Evolutionary conservation across 2,113 vertebrate genomes (phyloP).

Genomic region (Neodon shergylaensis): DNA sequence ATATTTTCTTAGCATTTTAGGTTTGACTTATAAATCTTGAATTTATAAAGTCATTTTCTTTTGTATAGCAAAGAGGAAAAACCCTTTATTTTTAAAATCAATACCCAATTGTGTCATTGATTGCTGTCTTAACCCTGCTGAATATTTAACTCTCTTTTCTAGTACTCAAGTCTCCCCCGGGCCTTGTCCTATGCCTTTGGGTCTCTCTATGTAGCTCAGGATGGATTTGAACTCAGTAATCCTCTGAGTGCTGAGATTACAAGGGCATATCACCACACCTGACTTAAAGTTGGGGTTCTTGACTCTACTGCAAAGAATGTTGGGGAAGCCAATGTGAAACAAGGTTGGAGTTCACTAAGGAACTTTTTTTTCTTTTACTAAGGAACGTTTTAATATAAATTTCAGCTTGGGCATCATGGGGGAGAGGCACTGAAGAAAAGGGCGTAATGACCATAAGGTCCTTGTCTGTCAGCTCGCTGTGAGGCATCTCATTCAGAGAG

Average conservation of each 20-base stretch:
- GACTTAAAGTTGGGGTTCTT: not conserved
- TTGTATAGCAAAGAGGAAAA: conserved; percentile 12
- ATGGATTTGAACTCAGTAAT: not conserved
- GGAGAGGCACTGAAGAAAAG: not conserved
- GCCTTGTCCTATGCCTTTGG: not conserved
- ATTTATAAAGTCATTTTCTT: not conserved
- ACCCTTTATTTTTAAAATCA: not conserved
- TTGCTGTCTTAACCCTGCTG: not conserved
- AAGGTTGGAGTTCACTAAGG: not conserved
- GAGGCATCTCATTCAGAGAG: not conserved
- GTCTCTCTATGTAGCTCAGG: not conserved
- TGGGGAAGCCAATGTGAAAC: not conserved
- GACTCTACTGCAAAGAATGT: not conserved
- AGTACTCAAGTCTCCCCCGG: not conserved
- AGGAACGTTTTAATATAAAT: not conserved
- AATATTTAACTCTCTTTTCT: conserved; percentile 25
- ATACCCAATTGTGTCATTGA: not conserved
- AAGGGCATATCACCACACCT: not conserved
- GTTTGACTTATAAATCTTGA: conserved; percentile 18
- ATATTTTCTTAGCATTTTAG: not conserved
- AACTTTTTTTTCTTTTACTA: not conserved
- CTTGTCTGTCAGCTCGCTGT: not conserved
- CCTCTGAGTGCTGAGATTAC: not conserved
- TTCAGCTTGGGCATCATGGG: not conserved
- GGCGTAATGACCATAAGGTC: too few relatives aligned